Evolutionary conservation across 2,797 vertebrate genomes (phyloP).

Genomic region (Bovichtus diacanthus): DNA sequence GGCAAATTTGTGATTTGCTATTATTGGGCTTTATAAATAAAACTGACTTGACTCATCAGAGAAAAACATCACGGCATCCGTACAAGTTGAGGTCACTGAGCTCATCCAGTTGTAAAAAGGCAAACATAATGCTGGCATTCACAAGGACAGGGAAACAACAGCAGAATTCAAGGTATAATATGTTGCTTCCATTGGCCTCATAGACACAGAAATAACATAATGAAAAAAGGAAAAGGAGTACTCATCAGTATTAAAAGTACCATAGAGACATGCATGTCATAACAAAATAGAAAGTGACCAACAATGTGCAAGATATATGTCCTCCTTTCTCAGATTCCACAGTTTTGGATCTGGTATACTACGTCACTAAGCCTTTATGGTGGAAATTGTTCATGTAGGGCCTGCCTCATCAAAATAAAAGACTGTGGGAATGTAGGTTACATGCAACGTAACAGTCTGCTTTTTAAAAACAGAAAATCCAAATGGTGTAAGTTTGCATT

Average conservation of each 20-base stretch:
- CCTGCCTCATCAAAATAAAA: no score
- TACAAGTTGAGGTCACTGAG: not conserved
- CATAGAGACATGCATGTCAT: no score
- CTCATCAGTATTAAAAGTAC: no score
- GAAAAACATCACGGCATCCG: not conserved
- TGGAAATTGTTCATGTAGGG: no score
- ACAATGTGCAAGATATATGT: no score
- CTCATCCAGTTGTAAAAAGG: not conserved
- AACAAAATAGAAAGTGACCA: not conserved
- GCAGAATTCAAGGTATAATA: no score
- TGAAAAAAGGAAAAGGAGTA: no score
- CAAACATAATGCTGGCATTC: not conserved
- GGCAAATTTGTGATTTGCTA: not conserved
- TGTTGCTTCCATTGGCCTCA: not conserved
- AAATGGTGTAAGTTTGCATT: not conserved
- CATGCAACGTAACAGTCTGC: not conserved
- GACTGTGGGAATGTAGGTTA: no score
- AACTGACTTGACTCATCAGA: not conserved
- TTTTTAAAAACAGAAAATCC: not conserved
- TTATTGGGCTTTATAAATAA: rapidly evolving
- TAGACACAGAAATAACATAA: no score
- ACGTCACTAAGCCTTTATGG: no score
- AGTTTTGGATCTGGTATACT: no score
- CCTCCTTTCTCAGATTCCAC: no score
- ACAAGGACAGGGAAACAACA: not conserved